These are phyloP conservation scores for Sacculina carcini DNA, from an alignment of 2,888 invertebrate species.

Conservation along the genomic window DNA sequence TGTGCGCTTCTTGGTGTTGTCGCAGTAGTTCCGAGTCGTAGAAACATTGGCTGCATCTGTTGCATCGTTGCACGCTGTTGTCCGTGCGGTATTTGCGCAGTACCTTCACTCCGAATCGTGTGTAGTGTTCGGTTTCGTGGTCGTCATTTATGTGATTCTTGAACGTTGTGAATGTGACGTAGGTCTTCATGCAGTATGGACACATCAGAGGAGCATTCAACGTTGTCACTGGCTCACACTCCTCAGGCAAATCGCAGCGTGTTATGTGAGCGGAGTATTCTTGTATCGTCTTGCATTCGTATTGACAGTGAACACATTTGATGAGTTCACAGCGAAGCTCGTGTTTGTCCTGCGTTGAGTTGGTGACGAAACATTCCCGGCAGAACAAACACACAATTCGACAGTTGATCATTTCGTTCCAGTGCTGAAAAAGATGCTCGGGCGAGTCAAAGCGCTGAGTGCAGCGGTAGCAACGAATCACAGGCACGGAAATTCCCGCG, in stretches of 20 bases:
- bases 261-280: background rate
- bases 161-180: background rate
- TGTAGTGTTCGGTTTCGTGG: background rate
- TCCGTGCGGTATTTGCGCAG: slow-evolving; percentile 1
- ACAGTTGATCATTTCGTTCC: slow-evolving; percentile 1
- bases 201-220: background rate
- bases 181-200: background rate
- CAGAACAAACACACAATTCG: background rate
- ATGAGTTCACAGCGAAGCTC: background rate
- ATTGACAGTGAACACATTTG: background rate
- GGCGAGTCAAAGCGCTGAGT: background rate
- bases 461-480: slow-evolving; percentile 1
- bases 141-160: background rate
- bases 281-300: background rate
- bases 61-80: background rate
- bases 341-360: slow-evolving; percentile 1
- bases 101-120: background rate
- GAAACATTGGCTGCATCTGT: background rate
- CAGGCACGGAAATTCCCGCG: background rate
- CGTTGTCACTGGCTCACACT: background rate
- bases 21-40: no score
- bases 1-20: no score
- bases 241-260: background rate
- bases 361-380: background rate
- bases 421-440: background rate